These are phyloP conservation scores for Antrozous pallidus DNA, from an alignment of 2,797 vertebrate species.

Conservation along the genomic window DNA sequence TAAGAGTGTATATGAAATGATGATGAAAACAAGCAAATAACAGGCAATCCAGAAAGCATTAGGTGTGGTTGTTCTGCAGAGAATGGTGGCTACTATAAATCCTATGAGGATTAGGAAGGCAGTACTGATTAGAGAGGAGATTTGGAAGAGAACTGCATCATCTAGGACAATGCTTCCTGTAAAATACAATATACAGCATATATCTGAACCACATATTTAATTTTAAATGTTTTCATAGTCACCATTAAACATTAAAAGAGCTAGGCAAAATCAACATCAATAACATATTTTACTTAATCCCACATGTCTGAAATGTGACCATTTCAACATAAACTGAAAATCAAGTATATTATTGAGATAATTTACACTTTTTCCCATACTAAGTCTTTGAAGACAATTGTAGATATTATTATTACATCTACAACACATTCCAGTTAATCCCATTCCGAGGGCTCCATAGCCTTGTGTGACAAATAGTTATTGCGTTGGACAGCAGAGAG, in stretches of 20 bases:
- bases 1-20: not conserved
- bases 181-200: not conserved
- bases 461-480: not conserved
- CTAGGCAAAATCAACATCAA: not conserved
- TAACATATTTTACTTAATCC: not conserved
- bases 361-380: not conserved
- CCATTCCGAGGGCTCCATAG: not conserved
- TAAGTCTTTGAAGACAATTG: not conserved
- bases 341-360: not conserved
- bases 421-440: not conserved
- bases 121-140: not conserved
- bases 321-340: not conserved
- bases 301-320: not conserved
- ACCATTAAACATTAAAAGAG: not conserved
- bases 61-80: not conserved
- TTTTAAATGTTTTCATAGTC: not conserved
- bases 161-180: not conserved
- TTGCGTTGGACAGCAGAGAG: not conserved
- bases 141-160: not conserved
- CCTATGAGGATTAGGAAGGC: not conserved
- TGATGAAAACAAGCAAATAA: not conserved
- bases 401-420: no score
- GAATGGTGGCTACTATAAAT: not conserved
- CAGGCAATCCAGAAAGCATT: not conserved
- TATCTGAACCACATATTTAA: not conserved